These are phyloP conservation scores for Micromys minutus DNA, from an alignment of 2,113 vertebrate genomes.

Conservation along the genomic window DNA sequence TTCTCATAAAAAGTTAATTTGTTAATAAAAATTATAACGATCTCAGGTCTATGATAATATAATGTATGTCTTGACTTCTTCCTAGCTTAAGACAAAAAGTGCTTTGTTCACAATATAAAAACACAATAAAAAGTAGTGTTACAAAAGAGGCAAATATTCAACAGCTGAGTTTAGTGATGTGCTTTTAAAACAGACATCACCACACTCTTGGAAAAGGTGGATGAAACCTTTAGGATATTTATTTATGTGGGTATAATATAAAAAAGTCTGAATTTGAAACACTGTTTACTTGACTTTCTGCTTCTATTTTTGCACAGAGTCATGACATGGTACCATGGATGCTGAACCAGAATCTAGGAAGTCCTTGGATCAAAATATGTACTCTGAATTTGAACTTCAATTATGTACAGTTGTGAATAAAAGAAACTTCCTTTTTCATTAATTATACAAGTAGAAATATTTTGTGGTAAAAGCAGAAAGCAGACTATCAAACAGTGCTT, in stretches of 20 bases:
- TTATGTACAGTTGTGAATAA: neutral
- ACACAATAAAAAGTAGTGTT: too few species aligned
- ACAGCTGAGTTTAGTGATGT: neutral
- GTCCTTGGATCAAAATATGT: accelerated
- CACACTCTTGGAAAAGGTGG: neutral
- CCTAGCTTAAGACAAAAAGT: neutral
- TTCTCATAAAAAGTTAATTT: neutral
- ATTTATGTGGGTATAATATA: neutral
- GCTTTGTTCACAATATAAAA: neutral
- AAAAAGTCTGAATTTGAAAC: neutral
- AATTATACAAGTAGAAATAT: neutral
- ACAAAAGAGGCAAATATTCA: neutral
- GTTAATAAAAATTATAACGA: neutral
- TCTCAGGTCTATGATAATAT: neutral
- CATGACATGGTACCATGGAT: accelerated
- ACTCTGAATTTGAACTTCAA: neutral
- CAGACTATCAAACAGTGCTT: accelerated
- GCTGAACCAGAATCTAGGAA: neutral
- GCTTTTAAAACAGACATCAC: neutral
- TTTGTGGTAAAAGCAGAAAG: neutral
- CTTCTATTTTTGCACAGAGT: neutral
- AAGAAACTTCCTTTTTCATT: neutral
- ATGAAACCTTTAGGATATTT: neutral
- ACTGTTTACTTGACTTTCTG: neutral
- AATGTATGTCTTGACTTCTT: neutral